Evolutionary conservation across 1,140 invertebrate species (phyloP).

Genomic region (Neodiprion lecontei): DNA sequence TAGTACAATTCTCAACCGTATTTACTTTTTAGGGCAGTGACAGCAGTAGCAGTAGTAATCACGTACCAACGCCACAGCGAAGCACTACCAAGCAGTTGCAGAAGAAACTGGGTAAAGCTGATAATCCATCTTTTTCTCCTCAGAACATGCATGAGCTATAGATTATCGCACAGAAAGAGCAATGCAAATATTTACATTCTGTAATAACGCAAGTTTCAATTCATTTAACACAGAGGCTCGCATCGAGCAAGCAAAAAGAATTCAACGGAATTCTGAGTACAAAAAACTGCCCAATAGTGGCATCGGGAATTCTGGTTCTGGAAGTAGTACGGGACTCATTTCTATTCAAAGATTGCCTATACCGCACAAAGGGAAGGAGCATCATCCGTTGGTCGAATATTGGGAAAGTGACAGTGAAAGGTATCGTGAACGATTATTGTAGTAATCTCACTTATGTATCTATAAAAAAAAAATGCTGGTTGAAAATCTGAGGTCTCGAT

Average conservation of each 20-base stretch:
- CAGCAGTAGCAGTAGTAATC: conserved; percentile 58
- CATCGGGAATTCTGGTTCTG: conserved; percentile 45
- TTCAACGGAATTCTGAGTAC: conserved; percentile 64
- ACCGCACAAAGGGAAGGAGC: conserved; percentile 64
- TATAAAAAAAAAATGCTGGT: too few species aligned
- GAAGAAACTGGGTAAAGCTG: conserved; percentile 58
- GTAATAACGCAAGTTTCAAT: conserved; percentile 17
- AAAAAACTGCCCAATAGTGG: conserved; percentile 59
- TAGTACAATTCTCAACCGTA: conserved; percentile 24
- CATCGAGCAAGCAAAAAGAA: conserved; percentile 66
- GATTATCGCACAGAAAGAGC: conserved; percentile 1
- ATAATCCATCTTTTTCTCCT: neutral
- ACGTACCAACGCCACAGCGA: conserved; percentile 41
- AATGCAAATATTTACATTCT: conserved; percentile 16
- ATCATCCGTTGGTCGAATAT: conserved; percentile 67
- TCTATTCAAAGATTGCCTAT: conserved; percentile 67
- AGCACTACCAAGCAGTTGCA: conserved; percentile 57
- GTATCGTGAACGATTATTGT: conserved; percentile 29
- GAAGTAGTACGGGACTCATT: conserved; percentile 53
- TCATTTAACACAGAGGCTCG: conserved; percentile 57
- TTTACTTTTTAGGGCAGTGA: conserved; percentile 55
- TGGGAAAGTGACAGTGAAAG: conserved; percentile 57
- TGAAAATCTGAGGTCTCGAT: neutral
- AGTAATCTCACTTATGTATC: too few species aligned
- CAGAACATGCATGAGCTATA: conserved; percentile 10